These are phyloP conservation scores for Drosophila differens DNA, from an alignment of 2,888 invertebrate species.

Conservation along the genomic window DNA sequence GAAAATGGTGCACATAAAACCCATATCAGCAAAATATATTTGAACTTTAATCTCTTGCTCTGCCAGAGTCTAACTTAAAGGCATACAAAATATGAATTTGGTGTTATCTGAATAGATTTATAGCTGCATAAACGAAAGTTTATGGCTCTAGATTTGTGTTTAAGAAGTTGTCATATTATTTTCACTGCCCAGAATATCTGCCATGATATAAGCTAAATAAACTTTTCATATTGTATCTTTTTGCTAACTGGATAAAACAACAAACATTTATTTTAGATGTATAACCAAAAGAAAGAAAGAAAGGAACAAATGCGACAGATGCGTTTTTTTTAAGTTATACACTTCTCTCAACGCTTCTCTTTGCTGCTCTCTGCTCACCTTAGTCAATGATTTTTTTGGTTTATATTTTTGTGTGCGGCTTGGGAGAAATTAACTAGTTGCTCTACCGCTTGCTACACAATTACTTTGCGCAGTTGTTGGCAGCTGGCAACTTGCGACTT, in stretches of 20 bases:
- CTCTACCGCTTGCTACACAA: slow-evolving; percentile 10
- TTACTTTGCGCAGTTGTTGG: slow-evolving; percentile 24
- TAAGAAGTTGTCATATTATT: not conserved
- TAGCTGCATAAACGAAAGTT: not conserved
- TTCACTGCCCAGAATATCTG: not conserved
- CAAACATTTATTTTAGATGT: not conserved
- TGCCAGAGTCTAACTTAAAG: not conserved
- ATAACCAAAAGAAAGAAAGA: not conserved
- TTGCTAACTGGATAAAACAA: not conserved
- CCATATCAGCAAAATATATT: not conserved
- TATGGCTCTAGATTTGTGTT: not conserved
- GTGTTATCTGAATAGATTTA: not conserved
- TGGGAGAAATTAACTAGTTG: slow-evolving; percentile 27
- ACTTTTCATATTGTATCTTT: not conserved
- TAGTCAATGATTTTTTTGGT: slow-evolving; percentile 2
- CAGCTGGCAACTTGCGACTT: slow-evolving; percentile 38
- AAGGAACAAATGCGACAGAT: no score
- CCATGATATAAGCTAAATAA: not conserved
- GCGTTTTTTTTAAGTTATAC: not conserved
- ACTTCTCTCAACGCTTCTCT: not conserved
- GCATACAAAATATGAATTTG: not conserved
- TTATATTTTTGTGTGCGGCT: slow-evolving; percentile 5
- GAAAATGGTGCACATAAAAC: not conserved
- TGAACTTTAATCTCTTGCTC: not conserved
- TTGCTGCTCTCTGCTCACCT: not conserved